phyloP scores from a whole-genome alignment of 2,888 invertebrate species.

The Amiota communis region DNA sequence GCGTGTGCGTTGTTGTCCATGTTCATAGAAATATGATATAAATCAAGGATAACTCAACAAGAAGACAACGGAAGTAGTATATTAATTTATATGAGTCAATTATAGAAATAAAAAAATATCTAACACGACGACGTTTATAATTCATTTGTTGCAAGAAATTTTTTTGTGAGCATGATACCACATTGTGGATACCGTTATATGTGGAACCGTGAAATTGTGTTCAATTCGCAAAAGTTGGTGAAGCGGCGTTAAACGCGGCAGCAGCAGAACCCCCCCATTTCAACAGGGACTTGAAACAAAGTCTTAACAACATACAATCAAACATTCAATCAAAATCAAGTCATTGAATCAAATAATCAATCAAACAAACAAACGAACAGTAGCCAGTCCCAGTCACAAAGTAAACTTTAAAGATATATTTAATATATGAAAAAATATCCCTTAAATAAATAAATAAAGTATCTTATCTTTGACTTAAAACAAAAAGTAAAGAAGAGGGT shows the following conservation, averaged over 20 bases:
- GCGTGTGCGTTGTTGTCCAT: neutral
- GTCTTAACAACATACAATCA: conserved; percentile 8
- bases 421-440: conserved; percentile 26
- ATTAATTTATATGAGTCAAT: neutral
- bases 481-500: no score
- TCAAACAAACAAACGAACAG: conserved; percentile 1
- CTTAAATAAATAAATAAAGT: conserved; percentile 24
- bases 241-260: conserved; percentile 86
- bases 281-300: no score
- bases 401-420: conserved; percentile 6
- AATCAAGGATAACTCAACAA: neutral
- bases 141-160: conserved; percentile 30
- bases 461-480: no score
- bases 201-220: conserved; percentile 94
- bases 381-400: conserved; percentile 14
- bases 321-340: conserved; percentile 17
- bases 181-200: conserved; percentile 88
- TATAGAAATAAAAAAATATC: neutral
- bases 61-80: neutral
- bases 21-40: neutral
- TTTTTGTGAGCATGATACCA: conserved; percentile 73
- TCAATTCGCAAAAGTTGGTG: conserved; percentile 93
- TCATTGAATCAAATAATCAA: conserved; percentile 13
- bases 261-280: conserved; percentile 44
- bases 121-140: conserved; percentile 12